Evolutionary conservation across 2,797 vertebrate species (phyloP).

Genomic region (Tinamus major): DNA sequence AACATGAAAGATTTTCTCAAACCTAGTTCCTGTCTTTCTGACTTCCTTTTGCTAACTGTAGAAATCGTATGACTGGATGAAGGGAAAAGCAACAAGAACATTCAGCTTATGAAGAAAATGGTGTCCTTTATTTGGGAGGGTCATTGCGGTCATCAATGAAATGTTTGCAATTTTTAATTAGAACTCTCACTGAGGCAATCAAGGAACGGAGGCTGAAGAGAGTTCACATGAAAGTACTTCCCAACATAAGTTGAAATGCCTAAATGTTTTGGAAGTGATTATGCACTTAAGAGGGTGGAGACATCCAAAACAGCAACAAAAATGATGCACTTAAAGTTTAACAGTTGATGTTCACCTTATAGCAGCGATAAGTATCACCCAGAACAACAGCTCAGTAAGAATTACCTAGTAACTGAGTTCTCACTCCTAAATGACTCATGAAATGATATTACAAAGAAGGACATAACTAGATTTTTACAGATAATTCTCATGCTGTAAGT

Average conservation of each 20-base stretch:
- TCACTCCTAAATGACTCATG: neutral
- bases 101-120: neutral
- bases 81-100: neutral
- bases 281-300: neutral
- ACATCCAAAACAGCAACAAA: neutral
- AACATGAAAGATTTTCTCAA: neutral
- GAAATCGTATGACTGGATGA: neutral
- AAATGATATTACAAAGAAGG: neutral
- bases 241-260: neutral
- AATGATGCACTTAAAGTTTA: neutral
- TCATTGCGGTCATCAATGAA: neutral
- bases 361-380: neutral
- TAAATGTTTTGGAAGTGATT: neutral
- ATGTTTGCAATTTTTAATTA: neutral
- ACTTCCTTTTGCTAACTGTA: neutral
- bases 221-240: neutral
- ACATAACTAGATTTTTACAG: neutral
- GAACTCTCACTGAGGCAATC: neutral
- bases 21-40: neutral
- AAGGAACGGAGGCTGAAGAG: neutral
- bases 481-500: neutral
- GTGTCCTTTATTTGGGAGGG: neutral
- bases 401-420: conserved; percentile 1
- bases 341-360: neutral
- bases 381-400: neutral